These are phyloP conservation scores for Holacanthus passer DNA, from an alignment of 2,113 vertebrate genomes.

Conservation along the genomic window DNA sequence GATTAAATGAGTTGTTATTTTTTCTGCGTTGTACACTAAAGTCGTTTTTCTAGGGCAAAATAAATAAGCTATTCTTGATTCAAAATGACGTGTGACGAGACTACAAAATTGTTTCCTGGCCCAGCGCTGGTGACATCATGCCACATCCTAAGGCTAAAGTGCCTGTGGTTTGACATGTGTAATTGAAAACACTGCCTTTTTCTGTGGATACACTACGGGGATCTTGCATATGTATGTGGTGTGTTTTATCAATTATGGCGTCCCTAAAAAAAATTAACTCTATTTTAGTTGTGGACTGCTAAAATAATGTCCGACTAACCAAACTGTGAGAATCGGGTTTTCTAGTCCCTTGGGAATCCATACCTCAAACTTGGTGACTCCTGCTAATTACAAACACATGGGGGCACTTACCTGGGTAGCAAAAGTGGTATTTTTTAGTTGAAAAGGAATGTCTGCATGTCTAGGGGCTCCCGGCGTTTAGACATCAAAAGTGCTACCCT, in stretches of 20 bases:
- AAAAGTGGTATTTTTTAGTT: slow-evolving; percentile 31
- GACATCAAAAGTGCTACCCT: slow-evolving; percentile 31
- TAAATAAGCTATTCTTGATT: slow-evolving; percentile 45
- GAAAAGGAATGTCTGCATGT: slow-evolving; percentile 49
- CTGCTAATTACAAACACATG: slow-evolving; percentile 66
- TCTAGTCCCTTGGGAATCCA: slow-evolving; percentile 10
- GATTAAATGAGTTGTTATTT: neutral
- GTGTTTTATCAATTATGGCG: slow-evolving; percentile 65
- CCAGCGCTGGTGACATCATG: slow-evolving; percentile 75
- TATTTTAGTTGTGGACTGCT: slow-evolving; percentile 48
- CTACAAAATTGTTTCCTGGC: slow-evolving; percentile 64
- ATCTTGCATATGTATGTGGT: slow-evolving; percentile 41
- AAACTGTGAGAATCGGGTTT: slow-evolving; percentile 30
- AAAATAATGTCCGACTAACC: slow-evolving; percentile 50
- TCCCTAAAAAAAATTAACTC: slow-evolving; percentile 43
- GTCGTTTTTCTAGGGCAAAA: slow-evolving; percentile 42
- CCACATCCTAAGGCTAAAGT: slow-evolving; percentile 56
- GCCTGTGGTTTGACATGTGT: slow-evolving; percentile 62
- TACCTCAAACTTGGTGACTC: slow-evolving; percentile 36
- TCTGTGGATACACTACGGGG: slow-evolving; percentile 23
- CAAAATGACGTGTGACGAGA: slow-evolving; percentile 35
- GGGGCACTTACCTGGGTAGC: slow-evolving; percentile 37
- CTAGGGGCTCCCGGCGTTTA: slow-evolving; percentile 37
- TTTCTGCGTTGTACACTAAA: slow-evolving; percentile 17
- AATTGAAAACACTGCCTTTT: slow-evolving; percentile 55